Evolutionary conservation across 2,797 vertebrate species (phyloP), one percentile per base, ranked within the genome.

Genomic region (Schizothorax lantsangensis): DNA sequence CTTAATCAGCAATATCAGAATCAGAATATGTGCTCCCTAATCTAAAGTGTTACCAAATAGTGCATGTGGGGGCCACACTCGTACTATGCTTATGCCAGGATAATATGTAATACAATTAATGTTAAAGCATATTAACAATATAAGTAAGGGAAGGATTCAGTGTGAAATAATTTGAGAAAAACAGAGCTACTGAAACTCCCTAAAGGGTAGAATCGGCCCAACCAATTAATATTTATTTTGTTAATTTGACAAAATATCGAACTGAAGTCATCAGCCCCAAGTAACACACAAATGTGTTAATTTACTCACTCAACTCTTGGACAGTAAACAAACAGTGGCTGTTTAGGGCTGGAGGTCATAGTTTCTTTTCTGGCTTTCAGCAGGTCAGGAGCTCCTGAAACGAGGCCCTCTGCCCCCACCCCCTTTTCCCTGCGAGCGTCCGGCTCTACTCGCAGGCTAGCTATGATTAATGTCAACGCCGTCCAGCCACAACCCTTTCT

Each of bases 401-500:
- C 93, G 93, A 95, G 78, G 94, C 91, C 93, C 95, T 92, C 59
- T 95, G 91, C 93, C 92, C 94, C 92, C 93, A 6, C n/a, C 38
- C 1, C n/a, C 49, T 90, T 89, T 92, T 96, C 95, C 95, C 95
- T 91, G 94, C 97, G 96, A 97, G 93, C 97, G 96, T 97, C 96
- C 95, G 92, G 96, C 94, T 97, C 96, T 96, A 96, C 97, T 97
- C 94, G 95, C 96, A 96, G 97, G 94, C 96, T 95, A 94, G 96
- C 97, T 96, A 97, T 99, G 98, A 99, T 99, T 99, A 99, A 99
- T 99, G 97, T 97, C 97, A 97, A 96, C 94, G 94, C 96, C 95
- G 97, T 98, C 98, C 98, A 98, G 97, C 97, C 98, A 98, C 97
- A 98, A 99, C 98, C 98, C 98, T 99, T 99, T 98, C 97, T 97